A percentile compares a stretch with the other conserved stretches of the same genome.
phyloP scores from a whole-genome alignment of 2,113 vertebrate species.

The Gopherus evgoodei region DNA sequence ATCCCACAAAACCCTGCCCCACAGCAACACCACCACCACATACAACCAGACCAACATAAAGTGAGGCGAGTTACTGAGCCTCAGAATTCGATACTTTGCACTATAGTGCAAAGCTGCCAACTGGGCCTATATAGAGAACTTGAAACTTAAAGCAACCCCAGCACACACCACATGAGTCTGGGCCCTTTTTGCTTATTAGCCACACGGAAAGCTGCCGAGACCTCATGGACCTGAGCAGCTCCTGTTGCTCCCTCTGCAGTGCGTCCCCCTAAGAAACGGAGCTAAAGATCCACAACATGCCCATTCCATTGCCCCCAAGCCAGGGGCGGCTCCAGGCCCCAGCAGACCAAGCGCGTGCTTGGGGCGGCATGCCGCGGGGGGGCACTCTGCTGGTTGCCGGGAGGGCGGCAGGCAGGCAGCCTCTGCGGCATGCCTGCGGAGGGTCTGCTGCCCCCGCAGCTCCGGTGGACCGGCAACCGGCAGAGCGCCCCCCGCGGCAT shows the following conservation, averaged over 20 bases:
- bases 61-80: conserved; percentile 39
- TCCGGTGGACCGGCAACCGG: too few species aligned
- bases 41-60: conserved; percentile 4
- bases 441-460: too few species aligned
- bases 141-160: background rate
- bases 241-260: background rate
- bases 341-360: too few species aligned
- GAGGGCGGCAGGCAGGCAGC: too few species aligned
- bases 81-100: background rate
- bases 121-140: background rate
- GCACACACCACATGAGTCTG: conserved; percentile 10
- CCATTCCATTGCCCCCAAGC: background rate
- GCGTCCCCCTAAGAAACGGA: background rate
- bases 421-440: too few species aligned
- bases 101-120: conserved; percentile 53
- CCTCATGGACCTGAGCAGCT: background rate
- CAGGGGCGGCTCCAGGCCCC: too few species aligned
- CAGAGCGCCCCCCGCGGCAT: too few species aligned
- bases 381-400: too few species aligned
- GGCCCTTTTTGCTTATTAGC: conserved; percentile 29
- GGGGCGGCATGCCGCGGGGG: too few species aligned
- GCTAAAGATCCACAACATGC: background rate
- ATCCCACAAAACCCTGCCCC: background rate
- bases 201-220: background rate
- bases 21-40: background rate